These are phyloP conservation scores for Psittacula derbiana DNA, from an alignment of 2,797 vertebrate species.

Conservation along the genomic window DNA sequence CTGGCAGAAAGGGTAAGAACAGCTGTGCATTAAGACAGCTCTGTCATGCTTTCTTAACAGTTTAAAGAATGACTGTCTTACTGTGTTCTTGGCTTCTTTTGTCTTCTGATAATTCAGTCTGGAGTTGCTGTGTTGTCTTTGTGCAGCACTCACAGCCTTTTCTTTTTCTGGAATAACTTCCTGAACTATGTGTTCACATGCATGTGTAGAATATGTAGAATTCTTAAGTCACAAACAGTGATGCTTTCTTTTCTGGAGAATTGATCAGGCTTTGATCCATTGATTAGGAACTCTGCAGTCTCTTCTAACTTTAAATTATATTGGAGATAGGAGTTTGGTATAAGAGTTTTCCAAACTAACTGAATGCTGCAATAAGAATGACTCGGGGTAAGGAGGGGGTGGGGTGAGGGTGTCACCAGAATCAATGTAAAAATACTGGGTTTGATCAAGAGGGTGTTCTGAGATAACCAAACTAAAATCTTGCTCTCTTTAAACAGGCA, in stretches of 20 bases:
- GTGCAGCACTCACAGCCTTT: neutral
- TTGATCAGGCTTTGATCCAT: neutral
- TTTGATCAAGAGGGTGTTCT: neutral
- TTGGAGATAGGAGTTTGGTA: neutral
- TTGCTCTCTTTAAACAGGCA: slow-evolving; percentile 77
- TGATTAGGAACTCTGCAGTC: neutral
- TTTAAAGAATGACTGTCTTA: neutral
- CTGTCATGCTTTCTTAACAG: neutral
- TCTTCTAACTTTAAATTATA: neutral
- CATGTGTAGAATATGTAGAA: neutral
- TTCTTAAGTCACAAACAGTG: neutral
- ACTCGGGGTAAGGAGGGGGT: neutral
- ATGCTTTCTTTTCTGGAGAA: neutral
- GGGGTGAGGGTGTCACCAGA: neutral
- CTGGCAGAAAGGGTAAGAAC: neutral
- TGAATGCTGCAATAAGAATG: neutral
- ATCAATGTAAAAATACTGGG: neutral
- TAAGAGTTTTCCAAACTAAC: neutral
- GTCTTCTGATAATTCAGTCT: neutral
- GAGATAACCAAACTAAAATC: neutral
- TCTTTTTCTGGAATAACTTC: neutral
- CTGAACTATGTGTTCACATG: neutral
- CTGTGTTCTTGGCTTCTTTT: neutral
- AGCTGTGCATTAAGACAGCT: neutral
- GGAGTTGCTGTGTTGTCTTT: neutral